A percentile compares a stretch with the other conserved stretches of the same genome.
Conservation (phyloP, 2,888 invertebrate genomes). For the Laothoe populi region DNA sequence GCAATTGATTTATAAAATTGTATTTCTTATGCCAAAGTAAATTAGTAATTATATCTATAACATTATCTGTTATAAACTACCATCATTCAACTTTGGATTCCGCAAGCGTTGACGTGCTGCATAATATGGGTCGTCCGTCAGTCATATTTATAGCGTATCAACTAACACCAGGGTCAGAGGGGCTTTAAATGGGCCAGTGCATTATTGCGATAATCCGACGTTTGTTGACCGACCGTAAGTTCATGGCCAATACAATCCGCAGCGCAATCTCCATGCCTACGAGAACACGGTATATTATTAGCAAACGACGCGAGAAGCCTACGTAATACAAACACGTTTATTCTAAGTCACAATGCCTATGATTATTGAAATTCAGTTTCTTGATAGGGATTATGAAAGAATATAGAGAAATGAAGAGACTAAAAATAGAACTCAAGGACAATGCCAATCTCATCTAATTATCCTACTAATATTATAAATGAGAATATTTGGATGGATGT, state of each 20-base stretch:
- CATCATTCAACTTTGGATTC: neutral
- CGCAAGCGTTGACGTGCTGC: conserved; percentile 18
- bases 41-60: no score
- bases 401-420: no score
- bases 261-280: conserved; percentile 36
- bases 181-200: conserved; percentile 59
- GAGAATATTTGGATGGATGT: no score
- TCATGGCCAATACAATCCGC: conserved; percentile 53
- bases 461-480: no score
- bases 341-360: neutral
- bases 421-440: no score
- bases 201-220: conserved; percentile 38
- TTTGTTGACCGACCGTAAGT: conserved; percentile 47
- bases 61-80: neutral
- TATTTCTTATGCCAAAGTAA: neutral
- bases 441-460: no score
- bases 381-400: no score
- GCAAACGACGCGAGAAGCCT: neutral
- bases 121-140: conserved; percentile 15
- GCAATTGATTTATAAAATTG: no score
- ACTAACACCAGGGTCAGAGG: conserved; percentile 45
- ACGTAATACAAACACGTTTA: neutral
- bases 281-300: neutral
- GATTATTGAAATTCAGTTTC: no score
- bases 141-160: conserved; percentile 30